Conservation (phyloP, 2,113 vertebrate genomes). For the zebrafish (Danio rerio) region GRCz12tu NC_133191.1:4415501-4416000, state of each 20-base stretch:
- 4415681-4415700: background rate
- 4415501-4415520: conserved; percentile 53
- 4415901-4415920: too few relatives aligned
- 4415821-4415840: too few relatives aligned
- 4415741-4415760: background rate
- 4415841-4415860: too few relatives aligned
- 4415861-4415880: too few relatives aligned
- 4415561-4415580: conserved; percentile 98
- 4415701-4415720: background rate
- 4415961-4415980: too few relatives aligned
- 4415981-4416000: too few relatives aligned
- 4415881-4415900: too few relatives aligned
- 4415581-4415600: conserved; percentile 95
- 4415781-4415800: too few relatives aligned
- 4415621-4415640: conserved; percentile 77
- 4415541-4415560: conserved; percentile 71
- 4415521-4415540: background rate
- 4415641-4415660: conserved; percentile 32
- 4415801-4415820: too few relatives aligned
- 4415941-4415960: too few relatives aligned
- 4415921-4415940: too few relatives aligned
- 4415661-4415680: background rate
- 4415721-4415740: too few relatives aligned
- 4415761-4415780: background rate
- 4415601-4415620: conserved; percentile 94